Base-by-base conservation (phyloP, 2,113 vertebrate genomes). In the Daubentonia madagascariensis region DNA sequence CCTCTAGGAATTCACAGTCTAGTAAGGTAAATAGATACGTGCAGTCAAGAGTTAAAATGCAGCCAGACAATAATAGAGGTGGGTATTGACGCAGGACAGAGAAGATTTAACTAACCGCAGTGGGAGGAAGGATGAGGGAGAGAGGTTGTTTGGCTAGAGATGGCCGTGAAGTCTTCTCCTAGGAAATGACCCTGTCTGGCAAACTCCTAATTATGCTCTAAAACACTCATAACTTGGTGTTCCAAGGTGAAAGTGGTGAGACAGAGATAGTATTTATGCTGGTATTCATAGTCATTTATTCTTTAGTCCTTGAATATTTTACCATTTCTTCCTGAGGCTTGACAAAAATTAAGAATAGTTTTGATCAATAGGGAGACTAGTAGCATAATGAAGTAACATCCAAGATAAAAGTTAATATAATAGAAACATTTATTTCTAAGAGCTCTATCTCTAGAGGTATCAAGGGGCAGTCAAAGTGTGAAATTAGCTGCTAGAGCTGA, bases 331-430 rank as follows among this genome's bases (percentile, higher is more conserved):
- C 80, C 48, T 13, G 3, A 87, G 43, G 23, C n/a, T 86, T 92
- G 57, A 81, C 9, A 73, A 83, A 90, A 92, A 48, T 86, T 54
- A 96, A 96, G 68, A 97, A 88, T 75, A 80, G 85, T 67, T 17
- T 63, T 81, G 76, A 95, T 94, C 63, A 54, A 37, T 85, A 92
- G 59, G 57, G 57, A 97, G 45, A 40, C 57, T 22, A 92, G 80
- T 95, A 92, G 28, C 52, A 45, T 92, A 95, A 88, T 88, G 76
- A 76, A 91, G n/a, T 95, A 94, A 67, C 40, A 78, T 37, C 65
- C 50, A 91, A 88, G 90, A 89, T 96, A 89, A 85, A 95, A 94
- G 23, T 87, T 75, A 90, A 68, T 73, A 73, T 73, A 89, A 76
- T 70, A 72, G 75, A 65, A 70, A 85, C 40, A 81, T 48, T 86